Conservation (phyloP, 2,797 vertebrate genomes). For the Brotula barbata region DNA sequence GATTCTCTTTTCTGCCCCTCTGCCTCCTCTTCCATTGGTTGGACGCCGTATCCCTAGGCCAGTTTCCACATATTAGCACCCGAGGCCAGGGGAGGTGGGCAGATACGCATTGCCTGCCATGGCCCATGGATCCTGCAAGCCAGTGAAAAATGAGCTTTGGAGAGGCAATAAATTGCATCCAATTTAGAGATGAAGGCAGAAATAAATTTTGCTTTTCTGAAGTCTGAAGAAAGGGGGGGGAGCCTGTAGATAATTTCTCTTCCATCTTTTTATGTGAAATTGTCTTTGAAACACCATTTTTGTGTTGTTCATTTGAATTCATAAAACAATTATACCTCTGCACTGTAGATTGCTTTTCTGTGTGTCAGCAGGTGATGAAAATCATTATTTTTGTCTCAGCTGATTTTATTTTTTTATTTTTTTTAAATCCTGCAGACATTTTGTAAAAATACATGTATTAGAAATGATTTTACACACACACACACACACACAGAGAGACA, state of each 20-base stretch:
- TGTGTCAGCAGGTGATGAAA: constrained; percentile 77
- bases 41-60: constrained; percentile 77
- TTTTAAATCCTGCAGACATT: constrained; percentile 68
- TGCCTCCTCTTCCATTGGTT: constrained; percentile 77
- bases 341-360: constrained; percentile 73
- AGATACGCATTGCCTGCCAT: constrained; percentile 82
- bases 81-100: constrained; percentile 80
- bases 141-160: constrained; percentile 87
- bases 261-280: constrained; percentile 74
- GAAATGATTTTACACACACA: constrained; percentile 60
- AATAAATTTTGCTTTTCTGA: constrained; percentile 86
- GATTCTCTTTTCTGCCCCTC: constrained; percentile 77
- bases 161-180: constrained; percentile 88
- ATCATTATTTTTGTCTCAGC: constrained; percentile 79
- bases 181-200: constrained; percentile 88
- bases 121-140: constrained; percentile 77
- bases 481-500: constrained; percentile 14
- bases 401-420: constrained; percentile 66
- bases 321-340: constrained; percentile 74
- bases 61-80: constrained; percentile 84
- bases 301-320: constrained; percentile 77
- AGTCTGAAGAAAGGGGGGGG: constrained; percentile 76
- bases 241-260: constrained; percentile 76
- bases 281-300: constrained; percentile 78
- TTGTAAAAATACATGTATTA: constrained; percentile 74